Evolutionary conservation across 2,888 invertebrate genomes (phyloP), one percentile per base, ranked within the genome.

Genomic region (Rhagonycha fulva): DNA sequence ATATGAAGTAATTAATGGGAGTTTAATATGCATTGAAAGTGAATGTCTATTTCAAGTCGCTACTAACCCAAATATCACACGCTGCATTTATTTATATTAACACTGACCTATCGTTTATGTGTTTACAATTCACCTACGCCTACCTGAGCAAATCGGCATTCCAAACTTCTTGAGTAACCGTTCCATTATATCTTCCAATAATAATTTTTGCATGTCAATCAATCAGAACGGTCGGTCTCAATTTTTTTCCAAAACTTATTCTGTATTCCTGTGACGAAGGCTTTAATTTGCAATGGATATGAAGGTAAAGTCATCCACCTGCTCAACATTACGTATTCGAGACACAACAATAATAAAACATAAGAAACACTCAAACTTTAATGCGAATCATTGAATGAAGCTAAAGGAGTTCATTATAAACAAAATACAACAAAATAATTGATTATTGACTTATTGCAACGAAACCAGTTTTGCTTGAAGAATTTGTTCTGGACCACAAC

Each of bases 361-460:
- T 63, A 72, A 66, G 62, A 67, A 68, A 74, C 63, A n/a, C 30
- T 32, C 68, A 62, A 60, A 75, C 68, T 67, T 66, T 71, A 75
- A 75, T 74, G 74, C 63, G 70, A 67, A 75, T 75, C 75, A 68
- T 68, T 75, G 75, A 75, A 75, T 72, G 75, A 69, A 75, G 47
- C 69, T 30, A 72, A 75, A 75, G 63, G 69, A 63, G 68, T 71
- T 72, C 72, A 75, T 72, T 75, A 72, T 67, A 14, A 67, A 71
- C 62, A 30, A 47, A 72, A 32, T 69, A 72, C 68, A 75, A 75
- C 61, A 68, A 62, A 74, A 68, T 74, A 69, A 75, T 75, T 75
- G 61, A 75, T 75, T 74, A 74, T 74, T 71, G 68, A 67, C 68
- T 47, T 71, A 75, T 62, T 71, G 71, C 71, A 30, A 68, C 47